These are phyloP conservation scores for Trichonephila inaurata DNA, from an alignment of 1,140 invertebrate species.

Conservation along the genomic window DNA sequence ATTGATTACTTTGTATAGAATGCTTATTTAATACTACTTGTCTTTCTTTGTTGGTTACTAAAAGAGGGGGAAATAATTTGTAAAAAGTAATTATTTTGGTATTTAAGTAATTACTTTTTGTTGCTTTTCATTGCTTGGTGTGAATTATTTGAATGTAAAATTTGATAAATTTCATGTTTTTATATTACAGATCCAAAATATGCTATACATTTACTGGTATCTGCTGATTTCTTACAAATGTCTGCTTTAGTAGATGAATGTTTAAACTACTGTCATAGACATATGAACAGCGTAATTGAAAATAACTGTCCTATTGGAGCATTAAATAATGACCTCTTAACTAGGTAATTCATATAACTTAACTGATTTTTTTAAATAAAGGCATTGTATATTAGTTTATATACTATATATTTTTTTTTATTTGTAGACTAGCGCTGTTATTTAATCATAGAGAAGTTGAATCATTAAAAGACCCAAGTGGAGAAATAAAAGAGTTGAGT, in stretches of 20 bases:
- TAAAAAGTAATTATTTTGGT: neutral
- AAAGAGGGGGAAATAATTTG: neutral
- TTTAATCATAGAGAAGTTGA: slow-evolving; percentile 76
- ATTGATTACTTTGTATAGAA: no score
- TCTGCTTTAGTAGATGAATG: slow-evolving; percentile 73
- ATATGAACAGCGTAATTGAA: slow-evolving; percentile 76
- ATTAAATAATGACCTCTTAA: slow-evolving; percentile 70
- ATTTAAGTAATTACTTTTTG: neutral
- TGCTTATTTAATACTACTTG: no score
- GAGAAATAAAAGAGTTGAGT: slow-evolving; percentile 74
- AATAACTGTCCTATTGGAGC: slow-evolving; percentile 75
- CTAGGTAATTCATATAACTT: slow-evolving; percentile 41
- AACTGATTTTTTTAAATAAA: neutral
- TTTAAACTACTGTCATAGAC: slow-evolving; percentile 72
- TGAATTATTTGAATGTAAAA: neutral
- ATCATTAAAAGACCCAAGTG: slow-evolving; percentile 75
- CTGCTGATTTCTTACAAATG: slow-evolving; percentile 77
- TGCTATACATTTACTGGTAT: slow-evolving; percentile 76
- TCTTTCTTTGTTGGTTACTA: no score
- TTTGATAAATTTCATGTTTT: neutral
- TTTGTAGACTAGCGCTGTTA: slow-evolving; percentile 66
- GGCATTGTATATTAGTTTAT: neutral
- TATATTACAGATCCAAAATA: slow-evolving; percentile 75
- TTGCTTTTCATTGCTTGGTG: neutral
- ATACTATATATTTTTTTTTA: neutral